Percentiles rank a stretch among this genome's conserved stretches.
These are phyloP conservation scores for Acronicta aceris DNA, from an alignment of 2,888 invertebrate species.

Conservation along the genomic window DNA sequence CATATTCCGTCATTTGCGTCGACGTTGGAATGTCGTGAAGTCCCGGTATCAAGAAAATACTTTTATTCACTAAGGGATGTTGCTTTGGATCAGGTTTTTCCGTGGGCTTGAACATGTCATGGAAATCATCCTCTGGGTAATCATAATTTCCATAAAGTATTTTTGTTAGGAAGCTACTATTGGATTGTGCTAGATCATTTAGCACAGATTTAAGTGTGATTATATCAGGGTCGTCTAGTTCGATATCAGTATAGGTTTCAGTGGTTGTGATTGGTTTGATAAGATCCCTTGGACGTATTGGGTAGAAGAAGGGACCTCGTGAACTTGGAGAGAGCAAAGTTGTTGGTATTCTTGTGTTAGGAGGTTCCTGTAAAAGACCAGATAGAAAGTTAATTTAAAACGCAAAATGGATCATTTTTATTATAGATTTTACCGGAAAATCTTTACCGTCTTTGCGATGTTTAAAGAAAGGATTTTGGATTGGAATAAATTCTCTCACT, in stretches of 20 bases:
- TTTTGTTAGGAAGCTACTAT: conserved; percentile 5
- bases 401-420: background rate
- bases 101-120: conserved; percentile 30
- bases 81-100: background rate
- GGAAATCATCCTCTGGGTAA: conserved; percentile 13
- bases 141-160: conserved; percentile 23
- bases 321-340: background rate
- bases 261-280: background rate
- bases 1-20: background rate
- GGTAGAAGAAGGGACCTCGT: background rate
- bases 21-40: background rate
- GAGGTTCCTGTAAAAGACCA: conserved; percentile 9
- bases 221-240: background rate
- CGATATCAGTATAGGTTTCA: background rate
- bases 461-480: background rate
- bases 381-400: conserved; percentile 4
- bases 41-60: conserved; percentile 2
- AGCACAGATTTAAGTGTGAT: background rate
- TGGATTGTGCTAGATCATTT: background rate
- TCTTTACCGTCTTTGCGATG: background rate
- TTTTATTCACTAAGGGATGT: conserved; percentile 31
- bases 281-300: background rate
- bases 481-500: no score
- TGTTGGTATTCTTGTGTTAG: background rate
- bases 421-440: background rate